Evolutionary conservation across 2,113 vertebrate genomes (phyloP).

Genomic region (Gila orcuttii): DNA sequence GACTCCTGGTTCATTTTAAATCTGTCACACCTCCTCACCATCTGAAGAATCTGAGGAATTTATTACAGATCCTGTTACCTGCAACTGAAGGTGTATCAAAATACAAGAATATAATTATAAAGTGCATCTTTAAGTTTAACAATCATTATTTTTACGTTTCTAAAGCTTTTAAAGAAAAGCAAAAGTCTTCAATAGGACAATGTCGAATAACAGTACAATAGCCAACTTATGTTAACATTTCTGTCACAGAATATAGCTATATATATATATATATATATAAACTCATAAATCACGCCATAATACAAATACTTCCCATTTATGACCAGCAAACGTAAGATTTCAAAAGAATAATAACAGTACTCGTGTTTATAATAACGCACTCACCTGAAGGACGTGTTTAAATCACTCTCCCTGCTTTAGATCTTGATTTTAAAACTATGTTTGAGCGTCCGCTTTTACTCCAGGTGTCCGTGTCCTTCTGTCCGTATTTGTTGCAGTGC

Average conservation of each 20-base stretch:
- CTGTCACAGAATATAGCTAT: too few relatives aligned
- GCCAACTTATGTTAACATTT: background rate
- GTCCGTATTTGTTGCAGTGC: background rate
- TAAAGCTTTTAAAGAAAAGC: background rate
- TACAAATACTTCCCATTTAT: background rate
- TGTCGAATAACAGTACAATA: background rate
- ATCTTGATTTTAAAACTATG: background rate
- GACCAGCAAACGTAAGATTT: background rate
- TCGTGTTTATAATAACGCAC: background rate
- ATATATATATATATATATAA: background rate
- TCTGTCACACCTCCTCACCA: conserved; percentile 19
- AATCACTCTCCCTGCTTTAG: background rate
- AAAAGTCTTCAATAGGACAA: too few relatives aligned
- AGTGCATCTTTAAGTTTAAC: background rate
- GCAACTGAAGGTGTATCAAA: background rate
- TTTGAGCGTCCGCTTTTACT: background rate
- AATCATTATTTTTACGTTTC: background rate
- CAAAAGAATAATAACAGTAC: background rate
- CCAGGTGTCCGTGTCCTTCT: conserved; percentile 13
- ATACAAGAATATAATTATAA: background rate
- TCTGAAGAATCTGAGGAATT: conserved; percentile 43
- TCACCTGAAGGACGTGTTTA: background rate
- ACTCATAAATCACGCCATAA: background rate
- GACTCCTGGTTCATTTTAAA: background rate
- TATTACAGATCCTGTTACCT: conserved; percentile 5